Base-by-base conservation (phyloP, 2,113 vertebrate species). In the Eudyptes chrysolophus region DNA sequence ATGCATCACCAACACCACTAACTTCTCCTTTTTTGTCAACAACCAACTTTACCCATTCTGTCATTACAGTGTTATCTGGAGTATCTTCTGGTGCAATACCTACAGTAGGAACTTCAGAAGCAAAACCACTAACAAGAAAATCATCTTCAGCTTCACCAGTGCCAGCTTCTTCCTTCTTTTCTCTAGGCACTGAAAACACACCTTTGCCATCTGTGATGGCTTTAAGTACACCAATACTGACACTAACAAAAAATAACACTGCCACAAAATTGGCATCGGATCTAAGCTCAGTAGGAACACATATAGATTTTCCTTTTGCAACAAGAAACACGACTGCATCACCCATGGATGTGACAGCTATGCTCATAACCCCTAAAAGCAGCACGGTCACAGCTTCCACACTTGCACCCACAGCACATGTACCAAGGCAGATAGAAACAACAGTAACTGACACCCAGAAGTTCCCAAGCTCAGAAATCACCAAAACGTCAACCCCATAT, bases 131-230 rank as follows among this genome's bases (percentile, higher is more conserved):
- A 87, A 94, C 95, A 96, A 96, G 98, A 94, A 98, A 98, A 89
- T 90, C 98, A 58, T 96, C 97, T 97, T 75, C 97, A 96, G 92
- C 97, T 83, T 97, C 97, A 92, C 87, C 84, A 65, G 97, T 97
- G 16, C 94, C 97, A 95, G 97, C 97, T 97, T 97, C 97, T 96
- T 97, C 98, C 81, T 98, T 98, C 96, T 98, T 98, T 90, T 98
- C 98, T 87, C 97, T 98, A 93, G 98, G 98, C 87, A 98, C 98
- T 77, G 98, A 98, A 80, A 97, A 97, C 94, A 97, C 94, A 78
- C 96, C 97, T 84, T 95, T 57, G 96, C 97, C 97, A 79, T 96
- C 97, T 12, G 94, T 97, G 96, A 97, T 97, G 94, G 96, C 96
- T 94, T 97, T 98, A 94, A 98, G 96, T 96, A 97, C 97, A 89